phyloP scores from a whole-genome alignment of 2,113 vertebrate species.

The Pomatorhinus ruficollis region DNA sequence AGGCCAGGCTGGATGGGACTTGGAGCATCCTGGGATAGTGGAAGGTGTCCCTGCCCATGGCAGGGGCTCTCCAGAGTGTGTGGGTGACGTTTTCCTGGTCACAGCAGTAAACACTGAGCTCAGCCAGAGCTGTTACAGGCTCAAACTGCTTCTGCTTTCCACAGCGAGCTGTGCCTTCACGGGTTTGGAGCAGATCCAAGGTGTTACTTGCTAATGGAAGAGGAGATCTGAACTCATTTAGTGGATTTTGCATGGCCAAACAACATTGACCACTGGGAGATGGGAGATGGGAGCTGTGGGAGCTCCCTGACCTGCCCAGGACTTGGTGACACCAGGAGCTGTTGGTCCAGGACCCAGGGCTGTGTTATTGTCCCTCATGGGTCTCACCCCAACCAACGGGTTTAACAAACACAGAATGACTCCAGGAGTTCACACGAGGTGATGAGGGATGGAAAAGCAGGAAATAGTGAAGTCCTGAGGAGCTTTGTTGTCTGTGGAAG shows the following conservation, averaged over 20 bases:
- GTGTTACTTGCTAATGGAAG: not conserved
- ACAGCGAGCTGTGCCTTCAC: not conserved
- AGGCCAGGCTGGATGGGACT: fast-evolving
- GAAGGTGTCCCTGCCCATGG: not conserved
- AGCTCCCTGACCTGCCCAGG: not conserved
- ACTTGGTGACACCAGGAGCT: not conserved
- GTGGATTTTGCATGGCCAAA: not conserved
- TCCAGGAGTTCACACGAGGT: not conserved
- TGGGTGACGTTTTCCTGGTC: not conserved
- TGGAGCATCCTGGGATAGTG: fast-evolving
- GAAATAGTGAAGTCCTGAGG: not conserved
- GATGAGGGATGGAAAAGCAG: not conserved
- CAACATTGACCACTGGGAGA: fast-evolving
- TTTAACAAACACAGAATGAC: not conserved
- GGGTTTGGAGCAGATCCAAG: not conserved
- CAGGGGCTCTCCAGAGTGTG: not conserved
- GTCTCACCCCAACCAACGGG: not conserved
- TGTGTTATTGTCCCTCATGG: not conserved
- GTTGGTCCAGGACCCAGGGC: not conserved
- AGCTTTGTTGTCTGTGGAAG: not conserved
- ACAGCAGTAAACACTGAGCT: not conserved
- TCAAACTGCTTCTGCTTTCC: not conserved
- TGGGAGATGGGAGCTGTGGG: not conserved
- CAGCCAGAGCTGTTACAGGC: not conserved
- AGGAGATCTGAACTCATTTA: not conserved